Base-by-base conservation (phyloP, 2,797 vertebrate genomes). In the Arrhamphus sclerolepis region DNA sequence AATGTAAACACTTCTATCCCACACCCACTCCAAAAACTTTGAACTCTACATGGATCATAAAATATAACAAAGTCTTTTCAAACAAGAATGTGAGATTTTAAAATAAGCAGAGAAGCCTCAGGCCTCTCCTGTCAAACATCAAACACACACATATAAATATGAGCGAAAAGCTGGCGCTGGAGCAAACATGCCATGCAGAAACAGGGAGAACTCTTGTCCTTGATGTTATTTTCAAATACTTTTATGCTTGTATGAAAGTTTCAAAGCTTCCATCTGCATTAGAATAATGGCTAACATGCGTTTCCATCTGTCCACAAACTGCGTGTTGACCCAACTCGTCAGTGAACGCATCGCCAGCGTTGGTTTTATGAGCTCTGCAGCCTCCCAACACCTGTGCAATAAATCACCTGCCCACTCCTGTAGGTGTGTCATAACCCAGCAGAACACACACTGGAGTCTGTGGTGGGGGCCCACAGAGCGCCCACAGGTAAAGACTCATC, bases 371-470 rank as follows among this genome's bases (percentile, higher is more conserved):
- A 46, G 55, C 48, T 67, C 63, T 64, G 56, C 21, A 79, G 83
- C 81, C 76, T 83, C 83, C 73, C 66, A 85, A 89, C 89, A 91
- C 89, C 89, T 91, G 87, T 77, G 76, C 74, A 56, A 79, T 92
- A 93, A 93, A 92, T 91, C 89, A 91, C 38, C 62, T 43, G 60
- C 46, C 19, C 46, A 57, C 61, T 81, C 19, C 49, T 18, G 52
- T 28, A 40, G 63, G 40, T 80, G 69, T 91, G 90, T 83, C 80
- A 76, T 77, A 90, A 86, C 64, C 62, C 57, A 50, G 58, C 57
- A 28, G 72, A 56, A 53, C 70, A 57, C 68, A 59, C 39, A 41
- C 62, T 55, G 54, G 18, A 28, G 64, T 63, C 81, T 47, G 44
- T 6, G 31, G 43, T 34, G 60, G 67, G 73, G 77, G 59, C 44